Evolutionary conservation across 37 sponge, comb jelly and placozoan species (phyloP).

Genomic region (Eunapius fragilis): DNA sequence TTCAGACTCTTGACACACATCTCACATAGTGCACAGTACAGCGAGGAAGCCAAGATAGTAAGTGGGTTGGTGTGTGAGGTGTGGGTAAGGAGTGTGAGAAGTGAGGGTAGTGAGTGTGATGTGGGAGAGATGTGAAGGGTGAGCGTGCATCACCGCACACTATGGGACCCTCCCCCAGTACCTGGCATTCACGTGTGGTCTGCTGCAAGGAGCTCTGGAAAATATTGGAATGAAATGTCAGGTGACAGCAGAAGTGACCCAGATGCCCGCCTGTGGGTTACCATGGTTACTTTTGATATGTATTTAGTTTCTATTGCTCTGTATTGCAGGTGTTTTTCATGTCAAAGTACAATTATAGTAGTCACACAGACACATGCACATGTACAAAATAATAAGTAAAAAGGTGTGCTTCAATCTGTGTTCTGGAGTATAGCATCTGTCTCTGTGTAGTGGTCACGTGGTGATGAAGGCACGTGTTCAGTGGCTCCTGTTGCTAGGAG

Average conservation of each 20-base stretch:
- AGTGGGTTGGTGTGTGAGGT: slow-evolving; percentile 17
- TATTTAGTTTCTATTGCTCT: neutral
- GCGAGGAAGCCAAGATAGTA: slow-evolving; percentile 64
- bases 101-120: neutral
- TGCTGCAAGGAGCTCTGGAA: slow-evolving; percentile 77
- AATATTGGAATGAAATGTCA: slow-evolving; percentile 75
- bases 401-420: neutral
- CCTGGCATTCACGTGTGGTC: slow-evolving; percentile 80
- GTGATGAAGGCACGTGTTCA: neutral
- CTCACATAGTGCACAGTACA: slow-evolving; percentile 66
- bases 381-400: neutral
- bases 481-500: slow-evolving; percentile 4
- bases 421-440: neutral
- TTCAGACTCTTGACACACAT: slow-evolving; percentile 68
- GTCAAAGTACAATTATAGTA: slow-evolving; percentile 48
- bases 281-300: neutral
- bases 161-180: slow-evolving; percentile 46
- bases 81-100: neutral
- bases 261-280: slow-evolving; percentile 75
- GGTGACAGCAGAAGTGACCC: slow-evolving; percentile 68
- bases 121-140: neutral
- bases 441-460: neutral
- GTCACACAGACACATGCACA: neutral
- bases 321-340: slow-evolving; percentile 52
- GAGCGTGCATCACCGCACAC: neutral